phyloP scores from a whole-genome alignment of 2,888 invertebrate species.

The Bedellia somnulentella region DNA sequence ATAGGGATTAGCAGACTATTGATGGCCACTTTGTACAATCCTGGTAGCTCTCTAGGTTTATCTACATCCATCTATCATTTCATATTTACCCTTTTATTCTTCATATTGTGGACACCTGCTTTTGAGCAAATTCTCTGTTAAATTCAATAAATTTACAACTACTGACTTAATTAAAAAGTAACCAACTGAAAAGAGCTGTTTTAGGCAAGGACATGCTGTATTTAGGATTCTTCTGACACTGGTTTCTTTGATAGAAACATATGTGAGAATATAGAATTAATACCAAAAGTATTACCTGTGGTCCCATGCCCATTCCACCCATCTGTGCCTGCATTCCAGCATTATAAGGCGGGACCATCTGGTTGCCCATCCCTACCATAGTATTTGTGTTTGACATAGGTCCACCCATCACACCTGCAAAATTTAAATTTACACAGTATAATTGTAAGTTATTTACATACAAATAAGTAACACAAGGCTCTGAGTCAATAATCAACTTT shows the following conservation, averaged over 20 bases:
- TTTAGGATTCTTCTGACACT: too few species aligned
- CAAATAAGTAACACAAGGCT: neutral
- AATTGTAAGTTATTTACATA: too few species aligned
- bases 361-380: slow-evolving; percentile 64
- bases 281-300: slow-evolving; percentile 25
- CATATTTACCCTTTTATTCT: too few species aligned
- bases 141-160: neutral
- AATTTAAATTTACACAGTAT: slow-evolving; percentile 11
- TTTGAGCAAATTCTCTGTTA: neutral
- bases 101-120: too few species aligned
- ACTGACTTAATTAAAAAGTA: neutral
- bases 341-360: slow-evolving; percentile 53
- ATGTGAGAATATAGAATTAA: too few species aligned
- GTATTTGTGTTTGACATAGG: slow-evolving; percentile 48
- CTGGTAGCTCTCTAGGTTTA: too few species aligned
- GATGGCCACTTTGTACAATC: too few species aligned
- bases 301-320: slow-evolving; percentile 52
- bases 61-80: too few species aligned
- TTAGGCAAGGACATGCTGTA: too few species aligned
- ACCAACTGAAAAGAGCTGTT: slow-evolving; percentile 2
- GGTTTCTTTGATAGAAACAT: too few species aligned
- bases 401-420: slow-evolving; percentile 55
- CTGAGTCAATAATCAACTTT: too few species aligned
- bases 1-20: too few species aligned
- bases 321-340: slow-evolving; percentile 56